Evolutionary conservation across 2,113 vertebrate species (phyloP), one percentile per base, ranked within the genome.

Genomic region (Caranx ignobilis): DNA sequence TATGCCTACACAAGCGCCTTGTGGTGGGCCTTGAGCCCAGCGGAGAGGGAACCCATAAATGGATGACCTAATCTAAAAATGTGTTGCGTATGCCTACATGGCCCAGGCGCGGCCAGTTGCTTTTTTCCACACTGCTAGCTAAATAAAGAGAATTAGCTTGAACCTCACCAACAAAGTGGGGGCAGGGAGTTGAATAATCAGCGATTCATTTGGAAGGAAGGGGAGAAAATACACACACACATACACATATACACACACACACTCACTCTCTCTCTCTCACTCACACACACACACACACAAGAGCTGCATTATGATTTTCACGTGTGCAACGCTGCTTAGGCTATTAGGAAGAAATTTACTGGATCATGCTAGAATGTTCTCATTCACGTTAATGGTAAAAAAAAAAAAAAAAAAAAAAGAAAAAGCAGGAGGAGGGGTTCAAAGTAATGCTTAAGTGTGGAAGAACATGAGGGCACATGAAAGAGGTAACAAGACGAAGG

Each of bases 341-440:
- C 81, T 82, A 92, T 91, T 90, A 92, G 79, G 86, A 64, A 77
- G 88, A 92, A 84, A 89, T 89, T 79, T 66, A 89, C 89, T 90
- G 90, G 89, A 89, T 90, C 83, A 85, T 64, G 77, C 89, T 92
- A 92, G 93, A 95, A 95, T 92, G 92, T 93, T 94, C 92, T 85
- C 78, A 91, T 92, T 93, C 85, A 93, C 86, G 84, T 89, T 87
- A 71, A 87, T 84, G 75, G 74, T 83, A 76, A 81, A 86, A 77
- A 62, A 66, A 37, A 62, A 50, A 15, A 50, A 15, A 57, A 62
- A n/a, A 48, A 48, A 37, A 37, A 8, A 50, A 52, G 31, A 26
- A 34, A 11, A 69, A 1, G 26, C 19, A 26, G 79, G 83, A 79
- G 82, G 84, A 79, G 85, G 88, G 88, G 85, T 69, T 79, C 67